Evolutionary conservation across 1,140 invertebrate genomes (phyloP), one percentile per base, ranked within the genome.

Genomic region (Arion vulgaris): DNA sequence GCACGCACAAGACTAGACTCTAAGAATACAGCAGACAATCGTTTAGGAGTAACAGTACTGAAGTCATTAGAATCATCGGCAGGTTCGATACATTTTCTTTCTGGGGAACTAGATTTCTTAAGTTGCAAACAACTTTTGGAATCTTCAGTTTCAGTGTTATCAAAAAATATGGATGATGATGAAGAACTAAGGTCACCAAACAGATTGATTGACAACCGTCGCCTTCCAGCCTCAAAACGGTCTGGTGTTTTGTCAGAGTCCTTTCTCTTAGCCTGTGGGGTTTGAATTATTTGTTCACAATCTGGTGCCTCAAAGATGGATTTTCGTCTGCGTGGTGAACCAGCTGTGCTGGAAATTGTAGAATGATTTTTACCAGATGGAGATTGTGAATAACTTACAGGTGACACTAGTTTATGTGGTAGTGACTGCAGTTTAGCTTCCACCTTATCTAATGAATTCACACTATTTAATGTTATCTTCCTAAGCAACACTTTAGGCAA

Each of bases 221-320:
- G 23, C 36, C 80, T 73, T 11, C 80, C 80, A 36, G 41, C 71
- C 23, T 81, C 80, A 15, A 74, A 57, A 57, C 69, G 73, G 23
- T 81, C 71, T 53, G 80, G 80, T 38, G 80, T 74, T 62, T 81
- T 81, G 49, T 81, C 80, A 11, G 80, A 81, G n/a, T 49, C 80
- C 34, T 41, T 73, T 11, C 80, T 49, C 11, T 34, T 53, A n/a
- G 80, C 80, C 23, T 45, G 13, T 0, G 80, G 80, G 23, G 80
- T 81, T 49, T 74, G 53, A 17, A 69, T 74, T 5, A 81, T 13
- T 4, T 73, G 34, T 41, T 81, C 80, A 74, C 28, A 53, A 11
- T 81, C 80, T 0, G 49, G 69, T 11, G 49, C 69, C 62, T 81
- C 80, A 74, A 81, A 81, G n/a, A 81, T 73, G 13, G 80, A 81